Conservation (phyloP, 2,797 vertebrate genomes). For the Acanthornis magna region DNA sequence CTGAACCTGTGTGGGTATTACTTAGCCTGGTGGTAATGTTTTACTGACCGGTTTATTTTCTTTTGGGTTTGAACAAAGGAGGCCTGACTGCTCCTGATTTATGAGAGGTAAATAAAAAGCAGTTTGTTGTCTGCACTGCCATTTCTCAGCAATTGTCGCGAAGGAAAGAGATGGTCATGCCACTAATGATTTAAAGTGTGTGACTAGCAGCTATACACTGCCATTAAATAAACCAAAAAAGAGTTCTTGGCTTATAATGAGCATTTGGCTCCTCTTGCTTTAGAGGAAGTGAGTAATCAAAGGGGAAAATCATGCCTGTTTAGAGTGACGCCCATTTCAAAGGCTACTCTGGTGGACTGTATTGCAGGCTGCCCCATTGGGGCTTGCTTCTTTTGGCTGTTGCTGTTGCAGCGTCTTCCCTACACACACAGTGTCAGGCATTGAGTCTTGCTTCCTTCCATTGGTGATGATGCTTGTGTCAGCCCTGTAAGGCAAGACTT, state of each 20-base stretch:
- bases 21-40: slow-evolving; percentile 31
- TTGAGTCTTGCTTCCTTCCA: background rate
- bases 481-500: background rate
- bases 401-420: background rate
- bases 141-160: slow-evolving; percentile 54
- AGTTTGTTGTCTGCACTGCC: slow-evolving; percentile 9
- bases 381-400: background rate
- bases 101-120: slow-evolving; percentile 63
- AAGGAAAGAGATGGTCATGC: slow-evolving; percentile 66
- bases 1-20: slow-evolving; percentile 44
- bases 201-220: slow-evolving; percentile 59
- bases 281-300: slow-evolving; percentile 61
- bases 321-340: background rate
- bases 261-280: slow-evolving; percentile 55
- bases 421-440: background rate
- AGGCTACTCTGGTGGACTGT: background rate
- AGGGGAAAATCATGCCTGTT: slow-evolving; percentile 12
- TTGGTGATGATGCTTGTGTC: background rate
- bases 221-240: slow-evolving; percentile 48
- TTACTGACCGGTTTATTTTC: slow-evolving; percentile 44
- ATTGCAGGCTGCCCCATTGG: background rate
- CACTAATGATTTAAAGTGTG: slow-evolving; percentile 69
- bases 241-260: slow-evolving; percentile 31
- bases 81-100: slow-evolving; percentile 40
- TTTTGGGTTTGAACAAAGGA: slow-evolving; percentile 58